A percentile compares a stretch with the other conserved stretches of the same genome.
Evolutionary conservation across 1,140 invertebrate species (phyloP).

Genomic region (Sinonovacula constricta): DNA sequence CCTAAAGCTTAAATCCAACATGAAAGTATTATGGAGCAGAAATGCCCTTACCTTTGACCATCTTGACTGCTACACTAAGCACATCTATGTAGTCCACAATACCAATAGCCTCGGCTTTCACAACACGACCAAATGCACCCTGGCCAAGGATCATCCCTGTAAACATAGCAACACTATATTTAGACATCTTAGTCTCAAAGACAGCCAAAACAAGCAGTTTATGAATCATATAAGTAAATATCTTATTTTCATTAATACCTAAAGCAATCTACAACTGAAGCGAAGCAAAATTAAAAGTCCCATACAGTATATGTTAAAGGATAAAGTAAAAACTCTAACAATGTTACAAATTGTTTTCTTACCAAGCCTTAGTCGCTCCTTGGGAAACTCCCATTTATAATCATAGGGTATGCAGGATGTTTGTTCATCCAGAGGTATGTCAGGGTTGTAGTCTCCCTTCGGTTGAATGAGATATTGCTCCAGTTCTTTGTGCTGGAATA

Average conservation of each 20-base stretch:
- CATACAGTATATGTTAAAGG: conserved; percentile 18
- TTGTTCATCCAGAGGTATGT: conserved; percentile 93
- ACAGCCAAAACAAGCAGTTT: too few relatives aligned
- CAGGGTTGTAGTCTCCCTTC: conserved; percentile 87
- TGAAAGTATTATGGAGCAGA: background rate
- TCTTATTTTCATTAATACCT: conserved; percentile 14
- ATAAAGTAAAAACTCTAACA: background rate
- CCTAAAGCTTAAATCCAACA: background rate
- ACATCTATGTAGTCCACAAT: conserved; percentile 82
- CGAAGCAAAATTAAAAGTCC: background rate
- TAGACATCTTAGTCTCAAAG: too few relatives aligned
- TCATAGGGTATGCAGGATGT: conserved; percentile 94
- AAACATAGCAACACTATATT: conserved; percentile 19
- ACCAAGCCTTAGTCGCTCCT: conserved; percentile 91
- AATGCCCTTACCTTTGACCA: conserved; percentile 92
- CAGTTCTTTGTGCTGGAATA: conserved; percentile 71
- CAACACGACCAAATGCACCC: conserved; percentile 95
- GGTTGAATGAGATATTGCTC: conserved; percentile 71
- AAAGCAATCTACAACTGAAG: conserved; percentile 33
- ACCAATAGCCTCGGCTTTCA: conserved; percentile 87
- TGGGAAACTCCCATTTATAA: conserved; percentile 92
- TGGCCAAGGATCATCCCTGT: conserved; percentile 84
- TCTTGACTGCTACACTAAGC: conserved; percentile 96
- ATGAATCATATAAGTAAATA: too few relatives aligned
- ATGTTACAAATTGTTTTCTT: conserved; percentile 60